Base-by-base conservation (phyloP, 2,113 vertebrate species). In the Phalacrocorax brasilianus region DNA sequence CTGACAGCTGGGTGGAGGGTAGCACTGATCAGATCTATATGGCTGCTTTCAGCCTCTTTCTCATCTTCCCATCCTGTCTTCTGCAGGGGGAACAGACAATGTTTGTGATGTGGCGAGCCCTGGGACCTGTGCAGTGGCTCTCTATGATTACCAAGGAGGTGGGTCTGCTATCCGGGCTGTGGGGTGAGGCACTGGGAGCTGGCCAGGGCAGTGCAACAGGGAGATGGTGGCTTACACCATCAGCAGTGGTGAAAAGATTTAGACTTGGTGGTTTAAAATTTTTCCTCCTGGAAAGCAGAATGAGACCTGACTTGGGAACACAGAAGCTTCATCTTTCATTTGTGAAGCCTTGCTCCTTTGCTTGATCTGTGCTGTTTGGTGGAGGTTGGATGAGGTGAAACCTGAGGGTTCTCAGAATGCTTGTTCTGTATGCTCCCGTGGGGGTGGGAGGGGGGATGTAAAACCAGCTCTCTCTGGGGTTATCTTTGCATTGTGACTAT, bases 141-240 rank as follows among this genome's bases (percentile, higher is more conserved):
- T 97, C 83, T 97, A 97, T 0, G 96, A 96, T 67, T 97, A 95
- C 89, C 95, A 96, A 50, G 96, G 96, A 97, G 96, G 96, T 97
- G 76, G 17, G 96, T 95, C 14, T 80, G 88, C 28, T 42, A 3
- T 33, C 44, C 9, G 23, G 84, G 35, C 45, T 30, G 2, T 3
- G 61, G 59, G 65, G 23, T 55, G 10, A 44, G 30, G 52, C 3
- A 1, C 62, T 65, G 79, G 50, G 62, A 68, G 24, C 58, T 11
- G 6, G 12, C 63, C 2, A 5, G n/a, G n/a, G 28, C 5, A 5
- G 44, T 53, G 42, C 2, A 0, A 2, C 1, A 3, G 85, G 44
- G 38, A 50, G 3, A 0, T 6, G 21, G 45, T 72, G 27, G 38
- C 12, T 81, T 85, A 24, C 14, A 5, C 2, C 18, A 4, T 55